A percentile compares a stretch with the other conserved stretches of the same genome.
phyloP scores from a whole-genome alignment of 2,888 invertebrate species.

The Tenthredo mesomela region DNA sequence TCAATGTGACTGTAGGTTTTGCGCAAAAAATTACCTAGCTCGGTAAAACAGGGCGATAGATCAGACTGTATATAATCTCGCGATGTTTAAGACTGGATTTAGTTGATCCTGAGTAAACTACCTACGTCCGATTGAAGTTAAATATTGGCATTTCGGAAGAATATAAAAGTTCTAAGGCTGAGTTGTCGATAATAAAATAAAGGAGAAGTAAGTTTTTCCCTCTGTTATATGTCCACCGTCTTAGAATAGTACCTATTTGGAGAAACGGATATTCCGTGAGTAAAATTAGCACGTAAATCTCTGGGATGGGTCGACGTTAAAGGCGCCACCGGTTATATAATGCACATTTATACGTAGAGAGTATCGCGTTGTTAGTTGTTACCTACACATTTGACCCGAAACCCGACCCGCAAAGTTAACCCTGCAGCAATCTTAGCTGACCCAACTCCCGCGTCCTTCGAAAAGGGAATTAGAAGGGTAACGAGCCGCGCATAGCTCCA shows the following conservation, averaged over 20 bases:
- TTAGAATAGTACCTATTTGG: not conserved
- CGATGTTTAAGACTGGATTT: not conserved
- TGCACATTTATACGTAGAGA: conserved; percentile 33
- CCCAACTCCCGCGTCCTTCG: not conserved
- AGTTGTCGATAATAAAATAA: not conserved
- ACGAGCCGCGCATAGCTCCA: not conserved
- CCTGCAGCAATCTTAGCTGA: conserved; percentile 30
- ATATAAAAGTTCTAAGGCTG: not conserved
- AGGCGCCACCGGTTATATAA: conserved; percentile 6
- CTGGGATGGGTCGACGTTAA: not conserved
- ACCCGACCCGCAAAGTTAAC: conserved; percentile 9
- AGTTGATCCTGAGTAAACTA: not conserved
- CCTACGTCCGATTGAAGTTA: not conserved
- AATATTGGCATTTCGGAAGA: conserved; percentile 10
- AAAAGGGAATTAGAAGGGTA: not conserved
- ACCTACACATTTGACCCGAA: conserved; percentile 15
- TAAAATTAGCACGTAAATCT: conserved; percentile 16
- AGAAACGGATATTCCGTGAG: not conserved
- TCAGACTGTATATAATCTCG: not conserved
- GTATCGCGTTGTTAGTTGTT: not conserved
- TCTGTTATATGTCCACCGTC: not conserved
- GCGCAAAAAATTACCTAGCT: not conserved
- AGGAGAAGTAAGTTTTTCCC: not conserved
- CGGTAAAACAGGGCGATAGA: not conserved
- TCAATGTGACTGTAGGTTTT: not conserved